phyloP scores from a whole-genome alignment of 2,888 invertebrate species.

The Ypsolopha sequella region DNA sequence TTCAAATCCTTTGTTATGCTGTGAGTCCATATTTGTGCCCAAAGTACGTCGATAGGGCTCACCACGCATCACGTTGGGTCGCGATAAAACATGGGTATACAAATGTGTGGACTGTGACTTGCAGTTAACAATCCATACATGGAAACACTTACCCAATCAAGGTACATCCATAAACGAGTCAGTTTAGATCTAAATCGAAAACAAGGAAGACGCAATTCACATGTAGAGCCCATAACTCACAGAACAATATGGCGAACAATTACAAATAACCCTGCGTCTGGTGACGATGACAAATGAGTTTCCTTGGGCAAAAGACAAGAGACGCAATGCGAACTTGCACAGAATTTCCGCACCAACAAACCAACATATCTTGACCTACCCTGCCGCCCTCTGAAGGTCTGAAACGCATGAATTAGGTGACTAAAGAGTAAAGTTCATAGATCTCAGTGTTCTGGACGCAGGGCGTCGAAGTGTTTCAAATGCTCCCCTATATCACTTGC shows the following conservation, averaged over 20 bases:
- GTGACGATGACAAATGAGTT: slow-evolving; percentile 65
- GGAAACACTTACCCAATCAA: background rate
- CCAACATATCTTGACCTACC: slow-evolving; percentile 17
- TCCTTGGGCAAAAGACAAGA: slow-evolving; percentile 47
- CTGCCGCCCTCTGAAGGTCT: background rate
- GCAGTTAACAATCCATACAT: too few relatives aligned
- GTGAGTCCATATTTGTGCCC: too few relatives aligned
- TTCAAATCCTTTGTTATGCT: too few relatives aligned
- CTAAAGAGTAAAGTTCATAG: background rate
- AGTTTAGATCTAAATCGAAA: background rate
- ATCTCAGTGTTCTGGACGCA: slow-evolving; percentile 3
- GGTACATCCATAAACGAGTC: background rate
- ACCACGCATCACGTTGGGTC: too few relatives aligned
- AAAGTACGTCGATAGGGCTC: too few relatives aligned
- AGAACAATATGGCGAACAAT: slow-evolving; percentile 64
- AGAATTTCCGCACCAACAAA: slow-evolving; percentile 15
- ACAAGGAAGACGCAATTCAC: slow-evolving; percentile 42
- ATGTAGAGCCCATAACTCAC: slow-evolving; percentile 50
- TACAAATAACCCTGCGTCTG: slow-evolving; percentile 48
- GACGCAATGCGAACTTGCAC: slow-evolving; percentile 24
- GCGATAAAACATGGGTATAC: too few relatives aligned
- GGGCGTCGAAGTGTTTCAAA: slow-evolving; percentile 9
- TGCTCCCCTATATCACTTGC: slow-evolving; percentile 17
- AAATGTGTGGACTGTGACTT: too few relatives aligned
- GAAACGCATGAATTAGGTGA: background rate